Evolutionary conservation across 2,888 invertebrate genomes (phyloP), one percentile per base, ranked within the genome.

Genomic region (Microctonus hyperodae): DNA sequence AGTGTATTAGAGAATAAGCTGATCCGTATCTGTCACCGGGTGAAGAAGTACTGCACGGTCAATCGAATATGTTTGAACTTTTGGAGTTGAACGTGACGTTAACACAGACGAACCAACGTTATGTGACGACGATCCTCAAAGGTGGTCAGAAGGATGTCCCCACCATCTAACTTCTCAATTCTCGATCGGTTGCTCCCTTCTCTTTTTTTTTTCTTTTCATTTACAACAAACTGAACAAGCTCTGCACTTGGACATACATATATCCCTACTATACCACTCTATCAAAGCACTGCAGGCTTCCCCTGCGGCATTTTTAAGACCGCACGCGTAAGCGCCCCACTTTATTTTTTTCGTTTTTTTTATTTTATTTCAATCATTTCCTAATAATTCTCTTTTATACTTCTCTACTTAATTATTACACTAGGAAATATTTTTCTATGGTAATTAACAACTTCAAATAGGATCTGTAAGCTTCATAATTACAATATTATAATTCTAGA

Each of bases 121-220:
- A 70, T 70, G 73, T 71, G 66, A 70, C 72, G 75, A 73, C 72
- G 75, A 73, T 75, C 75, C 78, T 76, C 76, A 70, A 76, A 79
- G 79, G 79, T 79, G 77, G 75, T 76, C 76, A 76, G 65, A 68
- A 67, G 76, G 72, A 74, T 73, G 78, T 75, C 78, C 77, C 79
- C 79, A 76, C 74, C 74, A 73, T 69, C 51, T 28, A 61, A 44
- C 44, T 44, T 44, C 44, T 44, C 44, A 44, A 44, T 44, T 44
- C 44, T 44, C 44, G 16, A 44, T 44, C 44, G 44, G 44, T 67
- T 61, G 40, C 64, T 63, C 68, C 67, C 70, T 65, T 58, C 65
- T 55, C 44, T 44, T 44, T 35, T 64, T 35, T 65, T 61, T 20
- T 28, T 23, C 50, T 22, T 31, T 28, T n/a, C 58, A 31, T 62